These are phyloP conservation scores for Anguilla marmorata DNA, from an alignment of 2,797 vertebrate species.

Conservation along the genomic window DNA sequence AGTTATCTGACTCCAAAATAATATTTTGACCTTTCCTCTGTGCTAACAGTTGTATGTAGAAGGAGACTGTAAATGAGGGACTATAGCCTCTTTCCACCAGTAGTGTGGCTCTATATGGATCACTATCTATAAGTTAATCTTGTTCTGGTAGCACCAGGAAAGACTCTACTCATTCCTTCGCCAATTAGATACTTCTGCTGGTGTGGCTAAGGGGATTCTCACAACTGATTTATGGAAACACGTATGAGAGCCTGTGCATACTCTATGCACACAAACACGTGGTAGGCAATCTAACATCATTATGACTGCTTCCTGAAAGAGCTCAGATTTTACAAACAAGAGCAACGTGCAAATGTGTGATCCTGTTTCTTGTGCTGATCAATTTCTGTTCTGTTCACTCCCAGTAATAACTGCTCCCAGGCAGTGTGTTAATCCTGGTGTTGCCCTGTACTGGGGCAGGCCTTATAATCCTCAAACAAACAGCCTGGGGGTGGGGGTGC, in stretches of 20 bases:
- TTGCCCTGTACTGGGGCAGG: not conserved
- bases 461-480: not conserved
- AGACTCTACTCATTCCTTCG: no score
- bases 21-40: no score
- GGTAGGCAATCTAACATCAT: not conserved
- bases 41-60: no score
- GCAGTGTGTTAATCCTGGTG: not conserved
- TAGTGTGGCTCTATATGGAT: no score
- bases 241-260: not conserved
- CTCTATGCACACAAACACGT: not conserved
- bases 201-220: no score
- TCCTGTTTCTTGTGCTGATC: not conserved
- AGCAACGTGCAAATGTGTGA: not conserved
- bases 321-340: not conserved
- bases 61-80: no score
- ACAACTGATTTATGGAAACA: not conserved
- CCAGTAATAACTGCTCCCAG: not conserved
- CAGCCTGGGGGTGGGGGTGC: not conserved
- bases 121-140: no score
- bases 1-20: no score
- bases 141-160: no score
- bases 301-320: not conserved
- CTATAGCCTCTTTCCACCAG: no score
- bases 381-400: not conserved
- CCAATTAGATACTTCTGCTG: no score